Evolutionary conservation across 2,797 vertebrate species (phyloP), one percentile per base, ranked within the genome.

Genomic region (Denticeps clupeoides): DNA sequence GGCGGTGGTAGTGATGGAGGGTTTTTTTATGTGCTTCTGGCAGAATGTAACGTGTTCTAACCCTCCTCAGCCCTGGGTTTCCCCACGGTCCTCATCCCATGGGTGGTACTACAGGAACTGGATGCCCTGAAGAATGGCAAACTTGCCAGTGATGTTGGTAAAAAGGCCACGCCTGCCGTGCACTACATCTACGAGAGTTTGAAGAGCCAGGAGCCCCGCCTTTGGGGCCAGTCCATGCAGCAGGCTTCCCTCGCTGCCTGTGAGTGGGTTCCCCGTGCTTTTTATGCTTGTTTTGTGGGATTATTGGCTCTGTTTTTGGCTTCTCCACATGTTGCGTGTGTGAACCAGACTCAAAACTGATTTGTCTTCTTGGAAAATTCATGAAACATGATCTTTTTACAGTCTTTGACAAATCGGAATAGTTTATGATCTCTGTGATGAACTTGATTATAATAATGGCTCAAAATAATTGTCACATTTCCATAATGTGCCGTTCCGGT

Each of bases 151-250:
- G 79, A 82, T 0, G 87, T 87, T 48, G 79, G 84, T 15, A 72
- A 81, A 61, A 84, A 84, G 71, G 91, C 88, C 22, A 56, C 70
- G 13, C 90, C 88, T 2, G 91, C 93, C 22, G 90, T 96, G 48
- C 81, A 87, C 9, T 94, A 88, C 68, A 87, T 97, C 64, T 85
- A 89, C 46, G 84, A 45, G 46, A 79, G 78, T 44, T 64, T 96
- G 55, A 92, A 80, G 78, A 81, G 15, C 29, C 84, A 83, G 56
- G 85, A 87, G 53, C 72, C 70, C 1, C 78, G 58, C 3, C 63
- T 97, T 5, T 90, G 86, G 87, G 91, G 90, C 1, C 91, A 96
- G 13, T 93, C 92, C 21, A 86, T 96, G 84, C 92, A 97, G 73
- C 89, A 90, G 67, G 90, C 89, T 4, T 73, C 87, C 3, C 77